phyloP scores from a whole-genome alignment of 2,113 vertebrate genomes.

The Scomber colias region DNA sequence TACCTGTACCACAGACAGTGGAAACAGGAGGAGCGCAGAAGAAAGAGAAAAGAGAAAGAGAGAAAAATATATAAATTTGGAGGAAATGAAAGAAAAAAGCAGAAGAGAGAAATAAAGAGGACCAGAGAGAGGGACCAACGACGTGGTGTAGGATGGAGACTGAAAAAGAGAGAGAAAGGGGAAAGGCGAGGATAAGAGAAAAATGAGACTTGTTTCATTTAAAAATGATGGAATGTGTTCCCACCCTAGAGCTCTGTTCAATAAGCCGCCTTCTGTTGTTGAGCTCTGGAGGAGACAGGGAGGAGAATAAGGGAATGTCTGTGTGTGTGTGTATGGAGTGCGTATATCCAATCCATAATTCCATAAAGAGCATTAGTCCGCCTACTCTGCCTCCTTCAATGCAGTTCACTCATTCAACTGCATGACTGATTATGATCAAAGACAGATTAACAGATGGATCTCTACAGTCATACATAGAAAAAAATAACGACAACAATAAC shows the following conservation, averaged over 20 bases:
- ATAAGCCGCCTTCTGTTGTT: conserved; percentile 66
- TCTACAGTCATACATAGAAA: conserved; percentile 31
- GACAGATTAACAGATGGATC: conserved; percentile 53
- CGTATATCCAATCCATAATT: conserved; percentile 56
- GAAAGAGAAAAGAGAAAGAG: conserved; percentile 13
- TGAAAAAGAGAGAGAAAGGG: conserved; percentile 35
- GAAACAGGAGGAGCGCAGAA: neutral
- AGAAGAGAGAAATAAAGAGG: conserved; percentile 2
- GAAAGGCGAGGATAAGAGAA: conserved; percentile 45
- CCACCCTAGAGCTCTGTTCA: conserved; percentile 67
- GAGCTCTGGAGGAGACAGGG: conserved; percentile 47
- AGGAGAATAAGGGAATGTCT: conserved; percentile 24
- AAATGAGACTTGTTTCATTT: conserved; percentile 69
- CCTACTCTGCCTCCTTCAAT: conserved; percentile 62
- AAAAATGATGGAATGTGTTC: conserved; percentile 72
- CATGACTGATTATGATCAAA: conserved; percentile 66
- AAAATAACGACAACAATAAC: neutral
- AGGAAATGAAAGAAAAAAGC: conserved; percentile 20
- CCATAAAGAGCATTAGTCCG: conserved; percentile 62
- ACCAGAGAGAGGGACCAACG: conserved; percentile 13
- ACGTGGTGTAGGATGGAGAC: conserved; percentile 27
- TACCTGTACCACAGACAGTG: conserved; percentile 59
- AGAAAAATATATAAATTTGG: conserved; percentile 26
- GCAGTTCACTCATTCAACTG: conserved; percentile 45
- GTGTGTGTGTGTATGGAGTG: conserved; percentile 11